Evolutionary conservation across 2,888 invertebrate species (phyloP).

Genomic region (Chrysodeixis includens): DNA sequence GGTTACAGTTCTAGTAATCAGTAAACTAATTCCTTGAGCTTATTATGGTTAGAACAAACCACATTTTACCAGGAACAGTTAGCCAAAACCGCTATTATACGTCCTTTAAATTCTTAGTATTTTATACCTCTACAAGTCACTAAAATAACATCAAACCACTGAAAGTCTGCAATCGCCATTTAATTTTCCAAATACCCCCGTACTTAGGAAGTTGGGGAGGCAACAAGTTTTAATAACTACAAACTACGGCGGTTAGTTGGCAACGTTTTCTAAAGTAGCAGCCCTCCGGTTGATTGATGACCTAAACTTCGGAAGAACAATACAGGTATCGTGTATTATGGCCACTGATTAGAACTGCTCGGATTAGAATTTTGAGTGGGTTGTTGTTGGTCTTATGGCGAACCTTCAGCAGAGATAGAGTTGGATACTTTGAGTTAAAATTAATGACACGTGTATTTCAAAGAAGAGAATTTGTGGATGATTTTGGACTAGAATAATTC

Average conservation of each 20-base stretch:
- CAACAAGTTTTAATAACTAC: conserved; percentile 59
- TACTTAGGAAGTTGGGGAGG: conserved; percentile 48
- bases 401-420: not conserved
- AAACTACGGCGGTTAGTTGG: conserved; percentile 57
- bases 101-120: no score
- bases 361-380: conserved; percentile 29
- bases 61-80: no score
- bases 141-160: not conserved
- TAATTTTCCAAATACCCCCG: conserved; percentile 45
- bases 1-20: no score
- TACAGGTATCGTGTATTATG: conserved; percentile 49
- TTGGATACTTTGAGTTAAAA: not conserved
- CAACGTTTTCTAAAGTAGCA: conserved; percentile 66
- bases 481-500: not conserved
- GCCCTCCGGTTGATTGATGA: conserved; percentile 73
- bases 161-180: conserved; percentile 22
- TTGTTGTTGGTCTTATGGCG: conserved; percentile 5
- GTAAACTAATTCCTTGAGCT: no score
- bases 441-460: not conserved
- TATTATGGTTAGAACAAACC: no score
- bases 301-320: conserved; percentile 65
- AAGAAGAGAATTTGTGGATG: no score
- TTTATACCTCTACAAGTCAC: not conserved
- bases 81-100: no score
- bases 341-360: conserved; percentile 48